These are phyloP conservation scores for Brachionus sp. DNA, from an alignment of 1,140 invertebrate species.

Conservation along the genomic window DNA sequence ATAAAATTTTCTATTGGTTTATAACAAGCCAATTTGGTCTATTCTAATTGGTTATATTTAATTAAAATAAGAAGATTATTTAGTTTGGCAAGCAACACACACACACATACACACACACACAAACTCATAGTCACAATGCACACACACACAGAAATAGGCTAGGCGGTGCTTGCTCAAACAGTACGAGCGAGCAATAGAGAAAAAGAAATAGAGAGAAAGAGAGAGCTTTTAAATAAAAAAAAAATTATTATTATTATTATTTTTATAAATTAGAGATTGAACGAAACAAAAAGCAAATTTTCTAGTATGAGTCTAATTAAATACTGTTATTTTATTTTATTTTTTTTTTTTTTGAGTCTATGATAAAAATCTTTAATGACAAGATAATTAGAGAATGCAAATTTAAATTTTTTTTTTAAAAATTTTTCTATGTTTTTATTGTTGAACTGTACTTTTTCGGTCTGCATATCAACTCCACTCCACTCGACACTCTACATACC, in stretches of 20 bases:
- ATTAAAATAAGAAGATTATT: conserved; percentile 38
- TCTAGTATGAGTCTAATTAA: conserved; percentile 32
- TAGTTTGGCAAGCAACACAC: not conserved
- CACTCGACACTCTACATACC: too few species aligned
- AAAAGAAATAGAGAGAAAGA: too few species aligned
- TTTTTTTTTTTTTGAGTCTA: not conserved
- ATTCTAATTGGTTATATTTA: conserved; percentile 31
- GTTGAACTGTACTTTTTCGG: too few species aligned
- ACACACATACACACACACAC: too few species aligned
- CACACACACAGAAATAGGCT: too few species aligned
- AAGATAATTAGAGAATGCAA: conserved; percentile 37
- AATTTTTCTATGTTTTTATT: too few species aligned
- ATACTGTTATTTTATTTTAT: not conserved
- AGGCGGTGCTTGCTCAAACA: conserved; percentile 14
- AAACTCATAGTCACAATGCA: too few species aligned
- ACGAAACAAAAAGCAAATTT: conserved; percentile 2
- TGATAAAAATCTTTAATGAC: conserved; percentile 39
- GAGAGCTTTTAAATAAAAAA: conserved; percentile 41
- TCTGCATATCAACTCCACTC: not conserved
- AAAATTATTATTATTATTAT: not conserved
- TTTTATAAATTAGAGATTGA: conserved; percentile 33
- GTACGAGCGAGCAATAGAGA: conserved; percentile 24
- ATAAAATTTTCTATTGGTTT: not conserved
- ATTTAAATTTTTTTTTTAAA: too few species aligned
- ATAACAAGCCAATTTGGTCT: not conserved